Evolutionary conservation across 2,113 vertebrate genomes (phyloP).

Genomic region (Coptodon rendalli): DNA sequence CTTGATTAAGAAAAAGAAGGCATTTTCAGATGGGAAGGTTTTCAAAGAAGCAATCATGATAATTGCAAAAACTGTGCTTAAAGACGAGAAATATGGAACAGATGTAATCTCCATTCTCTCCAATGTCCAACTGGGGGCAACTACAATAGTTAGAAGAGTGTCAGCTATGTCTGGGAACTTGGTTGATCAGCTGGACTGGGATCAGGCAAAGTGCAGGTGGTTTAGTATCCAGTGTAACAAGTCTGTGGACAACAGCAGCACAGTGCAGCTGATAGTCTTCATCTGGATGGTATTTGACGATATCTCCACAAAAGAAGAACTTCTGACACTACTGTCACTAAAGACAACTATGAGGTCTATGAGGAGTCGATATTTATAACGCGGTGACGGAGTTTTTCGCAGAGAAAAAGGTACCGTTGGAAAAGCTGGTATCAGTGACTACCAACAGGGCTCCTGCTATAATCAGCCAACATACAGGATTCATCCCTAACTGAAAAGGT

Average conservation of each 20-base stretch:
- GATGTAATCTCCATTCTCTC: background rate
- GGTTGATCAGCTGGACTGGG: background rate
- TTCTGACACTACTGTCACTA: background rate
- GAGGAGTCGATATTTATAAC: accelerated
- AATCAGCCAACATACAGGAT: background rate
- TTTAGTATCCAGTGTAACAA: background rate
- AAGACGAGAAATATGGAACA: background rate
- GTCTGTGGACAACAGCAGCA: background rate
- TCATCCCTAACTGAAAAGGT: background rate
- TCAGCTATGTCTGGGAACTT: background rate
- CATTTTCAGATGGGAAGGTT: accelerated
- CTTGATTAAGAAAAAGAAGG: background rate
- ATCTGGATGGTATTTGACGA: background rate
- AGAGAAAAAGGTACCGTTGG: background rate
- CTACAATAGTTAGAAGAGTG: background rate
- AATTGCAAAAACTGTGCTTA: background rate
- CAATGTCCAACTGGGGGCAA: accelerated
- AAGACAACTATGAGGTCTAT: background rate
- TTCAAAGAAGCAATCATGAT: background rate
- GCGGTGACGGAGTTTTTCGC: accelerated
- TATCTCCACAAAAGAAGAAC: background rate
- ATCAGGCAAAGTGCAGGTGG: background rate
- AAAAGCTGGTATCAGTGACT: background rate
- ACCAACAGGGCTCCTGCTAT: background rate
- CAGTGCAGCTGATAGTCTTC: background rate